Percentiles rank a stretch among this genome's conserved stretches.
phyloP scores from a whole-genome alignment of 2,797 vertebrate genomes.

The Merluccius polli region DNA sequence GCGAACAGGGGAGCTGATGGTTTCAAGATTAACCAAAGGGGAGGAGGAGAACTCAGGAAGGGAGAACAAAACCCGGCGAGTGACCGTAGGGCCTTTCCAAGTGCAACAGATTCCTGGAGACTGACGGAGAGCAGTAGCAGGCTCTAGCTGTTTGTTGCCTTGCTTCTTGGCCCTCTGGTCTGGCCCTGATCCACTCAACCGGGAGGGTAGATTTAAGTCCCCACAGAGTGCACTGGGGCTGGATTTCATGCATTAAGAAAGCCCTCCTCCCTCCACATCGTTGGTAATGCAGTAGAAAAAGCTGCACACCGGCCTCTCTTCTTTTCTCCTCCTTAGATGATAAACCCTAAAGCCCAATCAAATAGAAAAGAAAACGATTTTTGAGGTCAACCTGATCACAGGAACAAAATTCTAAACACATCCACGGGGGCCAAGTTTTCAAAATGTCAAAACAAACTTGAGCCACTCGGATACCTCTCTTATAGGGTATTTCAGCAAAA shows the following conservation, averaged over 20 bases:
- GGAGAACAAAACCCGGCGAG: slow-evolving; percentile 43
- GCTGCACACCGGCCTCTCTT: not conserved
- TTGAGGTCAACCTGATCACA: slow-evolving; percentile 35
- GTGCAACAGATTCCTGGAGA: slow-evolving; percentile 44
- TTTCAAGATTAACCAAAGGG: slow-evolving; percentile 47
- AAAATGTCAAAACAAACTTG: slow-evolving; percentile 49
- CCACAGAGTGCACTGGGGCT: slow-evolving; percentile 13
- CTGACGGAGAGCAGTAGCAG: slow-evolving; percentile 44
- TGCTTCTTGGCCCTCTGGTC: slow-evolving; percentile 28
- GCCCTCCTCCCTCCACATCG: not conserved
- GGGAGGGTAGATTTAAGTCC: slow-evolving; percentile 22
- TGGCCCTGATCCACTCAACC: slow-evolving; percentile 25
- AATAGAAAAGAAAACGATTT: slow-evolving; percentile 4
- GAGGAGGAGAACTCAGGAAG: slow-evolving; percentile 34
- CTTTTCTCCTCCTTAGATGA: slow-evolving; percentile 2
- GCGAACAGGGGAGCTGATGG: slow-evolving; percentile 47
- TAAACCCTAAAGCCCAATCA: slow-evolving; percentile 30
- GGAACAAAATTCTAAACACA: slow-evolving; percentile 44
- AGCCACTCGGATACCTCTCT: slow-evolving; percentile 45
- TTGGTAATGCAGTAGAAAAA: slow-evolving; percentile 25
- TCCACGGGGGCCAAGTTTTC: slow-evolving; percentile 24
- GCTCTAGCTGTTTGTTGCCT: slow-evolving; percentile 37
- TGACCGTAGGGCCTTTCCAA: slow-evolving; percentile 34
- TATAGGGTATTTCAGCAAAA: slow-evolving; percentile 35
- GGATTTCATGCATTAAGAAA: slow-evolving; percentile 26